phyloP scores from a whole-genome alignment of 2,797 vertebrate genomes.

The Pteropus rufus region DNA sequence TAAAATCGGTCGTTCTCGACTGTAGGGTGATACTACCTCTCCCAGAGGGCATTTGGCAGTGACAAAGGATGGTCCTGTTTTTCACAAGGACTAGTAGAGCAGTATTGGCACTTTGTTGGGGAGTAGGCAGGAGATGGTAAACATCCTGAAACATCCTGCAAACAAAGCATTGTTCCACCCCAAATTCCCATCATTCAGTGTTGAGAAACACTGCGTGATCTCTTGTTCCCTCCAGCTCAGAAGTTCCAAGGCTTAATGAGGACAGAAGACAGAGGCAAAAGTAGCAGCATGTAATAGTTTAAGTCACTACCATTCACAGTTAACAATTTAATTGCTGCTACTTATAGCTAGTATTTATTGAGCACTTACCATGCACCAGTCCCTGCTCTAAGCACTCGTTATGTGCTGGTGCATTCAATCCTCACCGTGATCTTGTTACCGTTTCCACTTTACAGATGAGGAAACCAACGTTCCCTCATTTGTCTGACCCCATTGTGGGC shows the following conservation, averaged over 20 bases:
- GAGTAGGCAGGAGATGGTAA: not conserved
- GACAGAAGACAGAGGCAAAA: conserved; percentile 30
- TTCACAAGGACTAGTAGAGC: not conserved
- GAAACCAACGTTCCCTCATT: not conserved
- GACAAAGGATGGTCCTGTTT: not conserved
- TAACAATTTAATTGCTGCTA: not conserved
- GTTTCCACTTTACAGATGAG: not conserved
- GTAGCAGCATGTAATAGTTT: not conserved
- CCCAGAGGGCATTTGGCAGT: not conserved
- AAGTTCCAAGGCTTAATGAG: not conserved
- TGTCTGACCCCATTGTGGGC: not conserved
- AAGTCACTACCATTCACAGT: not conserved
- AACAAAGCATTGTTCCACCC: not conserved
- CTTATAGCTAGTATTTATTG: not conserved
- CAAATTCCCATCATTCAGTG: not conserved
- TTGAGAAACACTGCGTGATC: not conserved
- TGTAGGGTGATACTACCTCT: not conserved
- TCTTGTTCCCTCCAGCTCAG: conserved; percentile 13
- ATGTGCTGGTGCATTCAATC: not conserved
- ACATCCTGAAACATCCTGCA: not conserved
- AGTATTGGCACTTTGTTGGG: not conserved
- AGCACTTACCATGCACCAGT: not conserved
- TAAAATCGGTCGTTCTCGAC: not conserved
- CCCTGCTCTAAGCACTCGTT: not conserved
- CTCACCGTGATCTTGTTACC: not conserved